A percentile compares a stretch with the other conserved stretches of the same genome.
Conservation (phyloP, 2,113 vertebrate genomes). For the Bubo blakistoni region DNA sequence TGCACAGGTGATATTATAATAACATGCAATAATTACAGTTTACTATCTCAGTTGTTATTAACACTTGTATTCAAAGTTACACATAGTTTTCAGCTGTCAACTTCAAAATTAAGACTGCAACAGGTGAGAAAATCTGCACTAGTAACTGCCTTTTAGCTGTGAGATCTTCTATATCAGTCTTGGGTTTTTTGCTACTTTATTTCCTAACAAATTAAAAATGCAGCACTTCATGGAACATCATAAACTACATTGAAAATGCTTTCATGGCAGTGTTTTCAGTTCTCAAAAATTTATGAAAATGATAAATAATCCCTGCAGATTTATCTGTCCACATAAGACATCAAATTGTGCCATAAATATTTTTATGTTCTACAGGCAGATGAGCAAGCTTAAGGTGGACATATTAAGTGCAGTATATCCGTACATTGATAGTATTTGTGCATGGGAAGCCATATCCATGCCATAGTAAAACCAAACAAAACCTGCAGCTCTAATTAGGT, state of each 20-base stretch:
- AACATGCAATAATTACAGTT: slow-evolving; percentile 64
- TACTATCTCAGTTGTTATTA: slow-evolving; percentile 63
- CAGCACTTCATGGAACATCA: not conserved
- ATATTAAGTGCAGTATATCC: not conserved
- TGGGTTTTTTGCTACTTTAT: not conserved
- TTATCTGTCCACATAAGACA: not conserved
- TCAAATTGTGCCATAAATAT: not conserved
- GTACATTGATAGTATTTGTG: not conserved
- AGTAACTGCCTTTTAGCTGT: slow-evolving; percentile 62
- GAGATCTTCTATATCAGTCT: not conserved
- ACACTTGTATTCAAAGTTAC: slow-evolving; percentile 51
- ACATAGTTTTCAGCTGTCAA: slow-evolving; percentile 52
- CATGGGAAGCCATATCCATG: not conserved
- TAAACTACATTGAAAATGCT: not conserved
- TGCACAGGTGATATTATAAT: slow-evolving; percentile 68
- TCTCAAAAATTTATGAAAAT: not conserved
- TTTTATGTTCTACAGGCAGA: not conserved
- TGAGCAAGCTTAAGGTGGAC: not conserved
- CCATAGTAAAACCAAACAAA: not conserved
- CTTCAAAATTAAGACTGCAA: slow-evolving; percentile 44
- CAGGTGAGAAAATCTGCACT: slow-evolving; percentile 65
- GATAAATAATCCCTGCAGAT: not conserved
- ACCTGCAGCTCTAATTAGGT: not conserved
- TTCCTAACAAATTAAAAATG: not conserved
- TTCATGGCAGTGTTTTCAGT: not conserved